A percentile compares a stretch with the other conserved stretches of the same genome.
phyloP scores from a whole-genome alignment of 2,113 vertebrate genomes.

The Brachypodius melanocephalos region DNA sequence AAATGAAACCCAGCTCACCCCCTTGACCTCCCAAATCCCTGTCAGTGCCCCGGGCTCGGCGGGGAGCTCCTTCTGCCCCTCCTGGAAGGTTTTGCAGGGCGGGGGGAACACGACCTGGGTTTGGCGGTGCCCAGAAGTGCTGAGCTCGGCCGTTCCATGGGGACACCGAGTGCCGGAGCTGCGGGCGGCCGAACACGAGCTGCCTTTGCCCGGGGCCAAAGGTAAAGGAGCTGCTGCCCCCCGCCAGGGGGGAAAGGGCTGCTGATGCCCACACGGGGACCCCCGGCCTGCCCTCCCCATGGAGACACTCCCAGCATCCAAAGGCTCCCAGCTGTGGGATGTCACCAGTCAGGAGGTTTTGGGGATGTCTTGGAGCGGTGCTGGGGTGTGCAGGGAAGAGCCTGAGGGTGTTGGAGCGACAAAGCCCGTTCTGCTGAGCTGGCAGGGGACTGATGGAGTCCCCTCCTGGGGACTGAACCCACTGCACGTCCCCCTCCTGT shows the following conservation, averaged over 20 bases:
- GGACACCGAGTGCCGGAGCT: not conserved
- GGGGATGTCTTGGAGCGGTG: fast-evolving
- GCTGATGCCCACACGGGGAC: not conserved
- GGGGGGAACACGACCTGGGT: not conserved
- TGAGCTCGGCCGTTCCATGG: not conserved
- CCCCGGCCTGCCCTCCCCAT: fast-evolving
- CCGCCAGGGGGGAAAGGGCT: not conserved
- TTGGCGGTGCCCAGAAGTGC: not conserved
- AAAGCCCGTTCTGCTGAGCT: not conserved
- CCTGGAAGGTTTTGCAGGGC: not conserved
- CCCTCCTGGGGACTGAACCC: not conserved
- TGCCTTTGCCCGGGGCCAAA: not conserved
- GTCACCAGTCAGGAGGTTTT: fast-evolving
- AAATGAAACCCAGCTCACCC: constrained; percentile 17
- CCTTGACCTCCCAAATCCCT: not conserved
- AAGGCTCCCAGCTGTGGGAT: fast-evolving
- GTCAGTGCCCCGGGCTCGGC: not conserved
- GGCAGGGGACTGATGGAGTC: fast-evolving
- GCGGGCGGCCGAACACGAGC: not conserved
- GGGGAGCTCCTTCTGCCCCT: not conserved
- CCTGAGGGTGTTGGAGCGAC: not conserved
- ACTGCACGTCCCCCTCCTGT: fast-evolving
- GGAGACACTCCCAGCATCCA: no score
- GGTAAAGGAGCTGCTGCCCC: not conserved
- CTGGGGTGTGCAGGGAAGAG: not conserved